Base-by-base conservation (phyloP, 2,113 vertebrate species). In the Poeciliopsis occidentalis region DNA sequence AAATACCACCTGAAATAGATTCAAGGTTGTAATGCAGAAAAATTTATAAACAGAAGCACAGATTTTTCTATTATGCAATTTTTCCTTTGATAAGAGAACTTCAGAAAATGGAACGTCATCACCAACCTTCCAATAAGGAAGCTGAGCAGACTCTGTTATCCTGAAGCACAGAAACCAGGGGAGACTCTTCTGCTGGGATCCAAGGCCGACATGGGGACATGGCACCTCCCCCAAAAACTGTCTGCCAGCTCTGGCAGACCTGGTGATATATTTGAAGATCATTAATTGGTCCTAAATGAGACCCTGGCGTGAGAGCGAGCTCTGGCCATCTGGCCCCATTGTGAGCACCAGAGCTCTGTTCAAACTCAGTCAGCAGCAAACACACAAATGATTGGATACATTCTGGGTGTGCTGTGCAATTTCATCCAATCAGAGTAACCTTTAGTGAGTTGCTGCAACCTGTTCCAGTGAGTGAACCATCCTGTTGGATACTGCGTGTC, bases 231-330 rank as follows among this genome's bases (percentile, higher is more conserved):
- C 86, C 78, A 70, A 81, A 71, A 88, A 70, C 44, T 75, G 69
- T 67, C 80, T 85, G 92, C 91, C 88, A 89, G 87, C 82, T 82
- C 82, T 84, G 76, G 69, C 87, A 92, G 90, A 92, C 91, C 87
- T 81, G 81, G 83, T 89, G 89, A 92, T 91, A 80, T 90, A 93
- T 92, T 90, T 93, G 88, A 86, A 89, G 88, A 93, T 91, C 88
- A 90, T 92, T 93, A 92, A 93, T 92, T 90, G 92, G 86, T 86
- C 91, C 91, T 93, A 93, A 93, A 92, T 86, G 90, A 91, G 92
- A 92, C 87, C 90, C 91, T 91, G 91, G 92, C 85, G 91, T 92
- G 92, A 93, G 90, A 89, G 88, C 13, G 64, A 85, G 87, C 84
- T 86, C 88, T 83, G 91, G 86, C 92, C 92, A 93, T 93, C 92